Evolutionary conservation across 2,797 vertebrate genomes (phyloP), one percentile per base, ranked within the genome.

Genomic region (Neoniphon sammara): DNA sequence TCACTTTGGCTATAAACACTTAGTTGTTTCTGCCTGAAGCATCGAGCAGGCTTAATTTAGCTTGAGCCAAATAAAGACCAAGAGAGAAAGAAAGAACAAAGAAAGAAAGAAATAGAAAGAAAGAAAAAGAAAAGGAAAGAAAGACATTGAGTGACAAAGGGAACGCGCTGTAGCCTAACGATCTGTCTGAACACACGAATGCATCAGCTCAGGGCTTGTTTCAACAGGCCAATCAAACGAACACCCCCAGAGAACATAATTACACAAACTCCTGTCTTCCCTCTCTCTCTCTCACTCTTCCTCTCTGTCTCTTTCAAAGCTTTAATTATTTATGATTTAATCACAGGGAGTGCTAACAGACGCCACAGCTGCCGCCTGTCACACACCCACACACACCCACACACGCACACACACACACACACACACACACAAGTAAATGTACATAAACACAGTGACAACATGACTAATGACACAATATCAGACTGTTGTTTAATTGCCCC

Each of bases 301-400:
- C 23, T 56, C 20, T 54, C 34, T 23, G 9, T 21, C 66, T 49
- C 27, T 31, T 34, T 85, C 73, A 86, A 80, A 74, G 67, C 73
- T 85, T 87, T 85, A 87, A 91, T 91, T 91, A 91, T 90, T 90
- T 86, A 89, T 90, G 90, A 90, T 91, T 91, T 91, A 88, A 90
- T 90, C 85, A 89, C 85, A 81, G 77, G 78, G 78, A 83, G 77
- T 15, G 5, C 66, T 81, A 86, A 85, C 80, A 86, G 77, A 80
- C 44, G 50, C 67, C 69, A 70, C 85, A 83, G 86, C 83, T 90
- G 83, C 80, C 1, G 53, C 70, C 73, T 81, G 80, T 80, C 73
- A 58, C 81, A 82, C 57, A 80, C 75, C 57, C 64, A 39, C 83
- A 80, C 66, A 62, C 75, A 31, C 44, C 44, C 21, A 50, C 17